Evolutionary conservation across 1,140 invertebrate genomes (phyloP).

Genomic region (Hylyphantes graminicola): DNA sequence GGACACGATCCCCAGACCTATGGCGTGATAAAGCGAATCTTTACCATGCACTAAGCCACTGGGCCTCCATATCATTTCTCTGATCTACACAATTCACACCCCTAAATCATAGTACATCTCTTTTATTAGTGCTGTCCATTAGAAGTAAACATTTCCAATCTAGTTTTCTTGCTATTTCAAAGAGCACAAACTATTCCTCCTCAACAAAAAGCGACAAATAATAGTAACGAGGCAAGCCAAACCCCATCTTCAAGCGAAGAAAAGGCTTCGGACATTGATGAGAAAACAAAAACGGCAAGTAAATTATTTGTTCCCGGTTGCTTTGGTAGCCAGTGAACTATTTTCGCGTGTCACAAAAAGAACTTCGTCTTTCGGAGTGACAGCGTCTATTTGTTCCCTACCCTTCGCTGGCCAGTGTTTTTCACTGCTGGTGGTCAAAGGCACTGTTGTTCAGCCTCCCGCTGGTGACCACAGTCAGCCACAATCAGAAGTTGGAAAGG

Average conservation of each 20-base stretch:
- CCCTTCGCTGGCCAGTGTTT: constrained; percentile 8
- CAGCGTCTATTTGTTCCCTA: constrained; percentile 37
- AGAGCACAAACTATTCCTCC: constrained; percentile 14
- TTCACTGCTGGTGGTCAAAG: constrained; percentile 39
- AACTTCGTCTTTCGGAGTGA: constrained; percentile 28
- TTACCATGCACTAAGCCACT: too few relatives aligned
- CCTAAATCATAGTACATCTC: background rate
- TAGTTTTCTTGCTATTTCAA: background rate
- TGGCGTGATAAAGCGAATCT: too few relatives aligned
- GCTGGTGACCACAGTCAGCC: constrained; percentile 11
- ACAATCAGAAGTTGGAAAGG: constrained; percentile 15
- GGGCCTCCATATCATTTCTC: too few relatives aligned
- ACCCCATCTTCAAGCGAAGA: constrained; percentile 9
- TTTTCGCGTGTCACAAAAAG: constrained; percentile 9
- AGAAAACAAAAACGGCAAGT: constrained; percentile 39
- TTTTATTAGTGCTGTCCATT: background rate
- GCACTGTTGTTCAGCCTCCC: constrained; percentile 27
- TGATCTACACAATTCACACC: too few relatives aligned
- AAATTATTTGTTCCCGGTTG: constrained; percentile 32
- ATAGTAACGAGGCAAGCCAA: constrained; percentile 2
- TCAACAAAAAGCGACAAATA: background rate
- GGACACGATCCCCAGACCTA: too few relatives aligned
- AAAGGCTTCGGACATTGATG: constrained; percentile 22
- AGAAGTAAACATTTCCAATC: background rate
- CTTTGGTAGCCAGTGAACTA: constrained; percentile 9